Conservation (phyloP, 1,140 invertebrate genomes). For the Saxidomus purpurata region DNA sequence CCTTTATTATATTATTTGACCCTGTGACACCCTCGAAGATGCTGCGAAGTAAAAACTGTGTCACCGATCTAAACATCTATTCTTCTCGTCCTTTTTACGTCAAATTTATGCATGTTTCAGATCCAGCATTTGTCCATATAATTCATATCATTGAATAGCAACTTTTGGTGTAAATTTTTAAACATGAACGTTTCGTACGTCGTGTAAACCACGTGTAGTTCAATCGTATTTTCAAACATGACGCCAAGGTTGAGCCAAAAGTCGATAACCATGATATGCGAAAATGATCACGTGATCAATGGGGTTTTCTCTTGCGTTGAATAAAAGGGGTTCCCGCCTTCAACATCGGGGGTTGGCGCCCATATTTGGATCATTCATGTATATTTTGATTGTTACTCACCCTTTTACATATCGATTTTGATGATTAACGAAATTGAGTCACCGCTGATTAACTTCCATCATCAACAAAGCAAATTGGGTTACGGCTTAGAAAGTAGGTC, state of each 20-base stretch:
- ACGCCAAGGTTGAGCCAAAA: constrained; percentile 80
- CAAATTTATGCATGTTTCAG: neutral
- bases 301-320: constrained; percentile 66
- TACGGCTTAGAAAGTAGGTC: constrained; percentile 72
- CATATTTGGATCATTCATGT: neutral
- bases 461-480: constrained; percentile 50
- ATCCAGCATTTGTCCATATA: neutral
- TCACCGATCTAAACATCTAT: constrained; percentile 35
- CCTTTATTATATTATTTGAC: constrained; percentile 68
- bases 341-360: constrained; percentile 24
- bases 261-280: constrained; percentile 80
- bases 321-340: constrained; percentile 77
- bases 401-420: constrained; percentile 19
- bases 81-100: neutral
- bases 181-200: constrained; percentile 50
- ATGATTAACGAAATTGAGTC: constrained; percentile 46
- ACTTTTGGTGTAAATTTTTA: constrained; percentile 38
- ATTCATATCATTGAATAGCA: neutral
- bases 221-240: constrained; percentile 80
- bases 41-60: constrained; percentile 77
- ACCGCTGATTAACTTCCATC: constrained; percentile 25
- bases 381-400: neutral
- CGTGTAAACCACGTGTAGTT: constrained; percentile 77
- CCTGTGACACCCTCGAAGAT: constrained; percentile 67
- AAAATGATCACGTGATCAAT: constrained; percentile 83